A percentile compares a stretch with the other conserved stretches of the same genome.
These are phyloP conservation scores for Onychomys leucogaster DNA, from an alignment of 2,797 vertebrate species.

Conservation along the genomic window DNA sequence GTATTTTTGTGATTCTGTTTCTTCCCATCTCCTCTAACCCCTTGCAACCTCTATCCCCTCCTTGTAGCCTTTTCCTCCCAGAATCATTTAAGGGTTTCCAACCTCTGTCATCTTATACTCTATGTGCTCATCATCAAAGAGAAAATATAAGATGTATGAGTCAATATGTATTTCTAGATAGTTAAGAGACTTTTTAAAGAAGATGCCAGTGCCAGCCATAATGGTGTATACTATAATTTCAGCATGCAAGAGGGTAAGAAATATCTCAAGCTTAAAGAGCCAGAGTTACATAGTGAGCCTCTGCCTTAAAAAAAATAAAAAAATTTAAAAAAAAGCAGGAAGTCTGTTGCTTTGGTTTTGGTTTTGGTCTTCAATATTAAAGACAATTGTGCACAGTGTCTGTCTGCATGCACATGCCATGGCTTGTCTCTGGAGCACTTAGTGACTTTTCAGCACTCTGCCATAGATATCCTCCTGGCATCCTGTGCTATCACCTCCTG, in stretches of 20 bases:
- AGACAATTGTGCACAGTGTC: neutral
- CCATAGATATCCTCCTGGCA: neutral
- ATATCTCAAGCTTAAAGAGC: neutral
- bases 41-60: neutral
- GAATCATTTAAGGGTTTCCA: neutral
- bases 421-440: neutral
- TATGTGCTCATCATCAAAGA: neutral
- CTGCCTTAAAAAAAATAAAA: neutral
- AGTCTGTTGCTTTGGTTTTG: constrained; percentile 67
- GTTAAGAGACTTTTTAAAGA: constrained; percentile 61
- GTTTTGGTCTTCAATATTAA: constrained; percentile 56
- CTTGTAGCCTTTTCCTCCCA: neutral
- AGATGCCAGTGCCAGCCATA: constrained; percentile 21
- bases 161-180: constrained; percentile 63
- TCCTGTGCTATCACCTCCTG: neutral
- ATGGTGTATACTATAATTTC: neutral
- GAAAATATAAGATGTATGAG: constrained; percentile 52
- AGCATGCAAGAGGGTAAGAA: neutral
- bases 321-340: neutral
- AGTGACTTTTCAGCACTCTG: neutral
- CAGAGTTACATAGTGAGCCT: neutral
- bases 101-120: too few relatives aligned
- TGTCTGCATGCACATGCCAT: neutral
- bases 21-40: neutral
- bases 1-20: neutral